Conservation (phyloP, 1,140 invertebrate species). For the Kradibia gibbosae region DNA sequence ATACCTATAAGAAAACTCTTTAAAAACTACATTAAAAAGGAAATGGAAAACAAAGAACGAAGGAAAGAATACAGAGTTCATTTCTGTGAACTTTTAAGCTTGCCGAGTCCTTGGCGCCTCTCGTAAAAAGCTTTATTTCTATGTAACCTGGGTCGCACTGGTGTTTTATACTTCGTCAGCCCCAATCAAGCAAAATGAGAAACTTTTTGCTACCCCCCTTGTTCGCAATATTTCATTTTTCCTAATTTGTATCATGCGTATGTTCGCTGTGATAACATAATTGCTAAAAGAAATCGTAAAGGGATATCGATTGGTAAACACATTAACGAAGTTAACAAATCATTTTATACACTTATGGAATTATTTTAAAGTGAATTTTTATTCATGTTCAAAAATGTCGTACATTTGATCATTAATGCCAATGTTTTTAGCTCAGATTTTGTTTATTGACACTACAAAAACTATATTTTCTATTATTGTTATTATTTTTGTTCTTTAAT, state of each 20-base stretch:
- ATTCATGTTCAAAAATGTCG: too few relatives aligned
- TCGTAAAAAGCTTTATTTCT: slow-evolving; percentile 36
- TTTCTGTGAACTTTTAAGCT: slow-evolving; percentile 18
- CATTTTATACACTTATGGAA: too few relatives aligned
- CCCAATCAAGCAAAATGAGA: slow-evolving; percentile 17
- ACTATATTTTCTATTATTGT: too few relatives aligned
- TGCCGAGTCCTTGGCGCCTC: background rate
- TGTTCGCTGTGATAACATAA: background rate
- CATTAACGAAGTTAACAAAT: too few relatives aligned
- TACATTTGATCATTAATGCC: too few relatives aligned
- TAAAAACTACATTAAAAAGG: background rate
- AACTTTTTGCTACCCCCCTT: slow-evolving; percentile 13
- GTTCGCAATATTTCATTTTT: background rate
- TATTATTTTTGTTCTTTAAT: too few relatives aligned
- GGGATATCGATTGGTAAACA: too few relatives aligned
- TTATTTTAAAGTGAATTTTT: too few relatives aligned
- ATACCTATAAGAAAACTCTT: background rate
- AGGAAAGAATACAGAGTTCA: slow-evolving; percentile 18
- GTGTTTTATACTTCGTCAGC: slow-evolving; percentile 1
- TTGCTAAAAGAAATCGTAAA: background rate
- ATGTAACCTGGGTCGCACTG: background rate
- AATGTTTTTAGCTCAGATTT: too few relatives aligned
- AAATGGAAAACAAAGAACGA: background rate
- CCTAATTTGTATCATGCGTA: background rate
- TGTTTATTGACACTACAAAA: too few relatives aligned